Conservation (phyloP, 1,140 invertebrate species). For the Drosophila sp. region DNA sequence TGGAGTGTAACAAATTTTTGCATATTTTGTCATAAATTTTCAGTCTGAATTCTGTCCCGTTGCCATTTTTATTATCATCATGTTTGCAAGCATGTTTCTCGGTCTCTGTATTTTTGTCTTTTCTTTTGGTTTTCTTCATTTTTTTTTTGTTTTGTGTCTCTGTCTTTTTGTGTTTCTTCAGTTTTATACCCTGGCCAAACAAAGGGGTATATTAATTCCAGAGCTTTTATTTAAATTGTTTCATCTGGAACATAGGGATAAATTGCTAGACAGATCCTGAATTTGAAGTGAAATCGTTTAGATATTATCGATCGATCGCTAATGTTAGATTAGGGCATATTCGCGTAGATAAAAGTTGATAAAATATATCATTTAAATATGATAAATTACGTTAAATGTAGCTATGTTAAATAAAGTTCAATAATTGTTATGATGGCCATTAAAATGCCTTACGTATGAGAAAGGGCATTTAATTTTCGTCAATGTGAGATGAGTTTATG, state of each 20-base stretch:
- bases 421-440: too few species aligned
- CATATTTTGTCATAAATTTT: slow-evolving; percentile 54
- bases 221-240: too few species aligned
- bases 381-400: too few species aligned
- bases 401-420: too few species aligned
- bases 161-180: slow-evolving; percentile 29
- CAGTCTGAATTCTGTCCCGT: slow-evolving; percentile 19
- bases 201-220: neutral
- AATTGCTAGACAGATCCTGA: too few species aligned
- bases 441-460: neutral
- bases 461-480: neutral
- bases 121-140: slow-evolving; percentile 36
- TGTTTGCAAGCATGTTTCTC: slow-evolving; percentile 22
- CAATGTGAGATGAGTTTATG: neutral
- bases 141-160: slow-evolving; percentile 40
- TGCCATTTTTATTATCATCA: slow-evolving; percentile 24
- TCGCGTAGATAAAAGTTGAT: too few species aligned
- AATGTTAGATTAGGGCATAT: too few species aligned
- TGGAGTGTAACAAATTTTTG: slow-evolving; percentile 44
- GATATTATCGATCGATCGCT: too few species aligned
- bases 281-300: too few species aligned
- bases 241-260: too few species aligned
- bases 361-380: too few species aligned
- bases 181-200: slow-evolving; percentile 9
- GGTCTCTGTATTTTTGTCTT: slow-evolving; percentile 33